These are phyloP conservation scores for Aphaenogaster floridana DNA, from an alignment of 1,140 invertebrate species.

Conservation along the genomic window DNA sequence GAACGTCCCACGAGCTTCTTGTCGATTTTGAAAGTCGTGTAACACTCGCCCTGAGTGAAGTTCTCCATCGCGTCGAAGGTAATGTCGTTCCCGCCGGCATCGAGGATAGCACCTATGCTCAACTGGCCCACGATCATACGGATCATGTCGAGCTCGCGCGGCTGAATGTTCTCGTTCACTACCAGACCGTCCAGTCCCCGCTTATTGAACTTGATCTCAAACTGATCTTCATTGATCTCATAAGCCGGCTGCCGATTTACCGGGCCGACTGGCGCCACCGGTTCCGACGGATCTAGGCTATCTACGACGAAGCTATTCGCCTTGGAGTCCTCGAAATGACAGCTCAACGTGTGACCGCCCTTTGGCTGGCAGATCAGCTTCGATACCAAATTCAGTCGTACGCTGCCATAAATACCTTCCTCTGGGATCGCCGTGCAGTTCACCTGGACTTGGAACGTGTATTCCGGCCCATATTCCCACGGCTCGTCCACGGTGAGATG, in stretches of 20 bases:
- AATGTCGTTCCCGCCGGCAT: neutral
- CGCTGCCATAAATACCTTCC: constrained; percentile 49
- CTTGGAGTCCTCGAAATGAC: constrained; percentile 69
- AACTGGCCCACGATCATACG: constrained; percentile 66
- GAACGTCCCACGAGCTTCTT: neutral
- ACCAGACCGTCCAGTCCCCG: constrained; percentile 52
- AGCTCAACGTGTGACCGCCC: constrained; percentile 63
- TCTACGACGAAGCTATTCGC: constrained; percentile 63
- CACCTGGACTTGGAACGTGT: constrained; percentile 64
- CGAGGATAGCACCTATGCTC: constrained; percentile 49
- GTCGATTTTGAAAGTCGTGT: constrained; percentile 43
- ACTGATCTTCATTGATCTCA: constrained; percentile 66
- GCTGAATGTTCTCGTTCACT: constrained; percentile 68
- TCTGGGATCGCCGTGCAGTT: constrained; percentile 64
- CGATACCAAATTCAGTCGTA: constrained; percentile 49
- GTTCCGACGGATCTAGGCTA: constrained; percentile 23
- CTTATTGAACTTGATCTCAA: constrained; percentile 75
- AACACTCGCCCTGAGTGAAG: constrained; percentile 65
- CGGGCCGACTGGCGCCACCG: neutral
- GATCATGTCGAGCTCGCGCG: constrained; percentile 70
- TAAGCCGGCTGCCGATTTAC: constrained; percentile 55
- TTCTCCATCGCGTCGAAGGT: constrained; percentile 59
- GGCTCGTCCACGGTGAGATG: constrained; percentile 33
- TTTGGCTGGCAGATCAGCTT: constrained; percentile 75
- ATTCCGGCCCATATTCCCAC: constrained; percentile 65